phyloP scores from a whole-genome alignment of 2,888 invertebrate genomes.

The Microchrysa polita region DNA sequence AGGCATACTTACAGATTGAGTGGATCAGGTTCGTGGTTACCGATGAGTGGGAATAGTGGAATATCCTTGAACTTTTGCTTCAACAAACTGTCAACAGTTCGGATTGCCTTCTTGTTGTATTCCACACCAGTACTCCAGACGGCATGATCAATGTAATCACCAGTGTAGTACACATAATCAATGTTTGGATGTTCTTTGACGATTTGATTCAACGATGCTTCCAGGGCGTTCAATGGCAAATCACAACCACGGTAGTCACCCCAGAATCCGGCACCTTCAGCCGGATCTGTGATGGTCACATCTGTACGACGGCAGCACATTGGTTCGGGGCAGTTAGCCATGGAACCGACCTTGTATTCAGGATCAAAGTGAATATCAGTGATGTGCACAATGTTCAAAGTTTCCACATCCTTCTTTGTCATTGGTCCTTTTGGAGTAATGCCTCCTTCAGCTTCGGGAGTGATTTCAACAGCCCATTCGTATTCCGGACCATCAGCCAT shows the following conservation, averaged over 20 bases:
- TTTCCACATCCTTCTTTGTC: constrained; percentile 51
- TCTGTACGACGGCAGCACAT: constrained; percentile 72
- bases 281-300: constrained; percentile 44
- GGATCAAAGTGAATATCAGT: constrained; percentile 81
- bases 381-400: constrained; percentile 58
- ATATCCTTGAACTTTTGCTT: constrained; percentile 69
- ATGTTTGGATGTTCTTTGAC: constrained; percentile 69
- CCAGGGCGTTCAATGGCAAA: constrained; percentile 74
- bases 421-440: constrained; percentile 56
- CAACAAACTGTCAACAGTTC: constrained; percentile 67
- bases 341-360: constrained; percentile 72
- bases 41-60: constrained; percentile 75
- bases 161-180: constrained; percentile 81
- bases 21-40: constrained; percentile 88
- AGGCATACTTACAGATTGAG: constrained; percentile 76
- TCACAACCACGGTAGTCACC: constrained; percentile 85
- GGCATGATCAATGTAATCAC: constrained; percentile 87
- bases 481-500: constrained; percentile 53
- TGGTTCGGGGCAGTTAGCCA: constrained; percentile 78
- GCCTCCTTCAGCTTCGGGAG: constrained; percentile 46
- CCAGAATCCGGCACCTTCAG: constrained; percentile 75
- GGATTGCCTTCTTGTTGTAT: constrained; percentile 70
- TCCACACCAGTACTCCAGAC: constrained; percentile 84
- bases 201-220: constrained; percentile 73
- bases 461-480: constrained; percentile 57